Percentiles rank a stretch among this genome's conserved stretches.
These are phyloP conservation scores for Linyphia triangularis DNA, from an alignment of 2,888 invertebrate species.

Conservation along the genomic window DNA sequence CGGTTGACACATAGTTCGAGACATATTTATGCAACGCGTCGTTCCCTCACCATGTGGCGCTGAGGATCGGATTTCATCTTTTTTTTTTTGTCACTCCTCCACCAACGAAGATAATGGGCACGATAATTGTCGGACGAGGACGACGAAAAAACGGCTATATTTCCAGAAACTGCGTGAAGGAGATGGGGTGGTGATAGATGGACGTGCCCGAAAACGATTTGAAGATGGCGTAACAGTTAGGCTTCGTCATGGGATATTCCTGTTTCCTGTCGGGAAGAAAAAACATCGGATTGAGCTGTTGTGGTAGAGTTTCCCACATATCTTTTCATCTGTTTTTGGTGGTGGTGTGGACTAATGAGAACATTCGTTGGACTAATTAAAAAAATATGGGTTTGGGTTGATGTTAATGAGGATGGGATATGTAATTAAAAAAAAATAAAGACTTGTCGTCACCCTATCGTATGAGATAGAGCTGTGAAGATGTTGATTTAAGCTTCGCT, in stretches of 20 bases:
- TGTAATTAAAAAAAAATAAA: too few species aligned
- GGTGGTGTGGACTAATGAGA: not conserved
- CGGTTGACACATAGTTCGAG: constrained; percentile 61
- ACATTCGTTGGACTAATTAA: not conserved
- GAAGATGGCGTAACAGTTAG: constrained; percentile 40
- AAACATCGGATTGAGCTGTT: not conserved
- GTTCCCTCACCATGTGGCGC: constrained; percentile 63
- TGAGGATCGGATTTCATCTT: constrained; percentile 48
- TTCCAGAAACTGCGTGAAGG: not conserved
- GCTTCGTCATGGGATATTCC: constrained; percentile 27
- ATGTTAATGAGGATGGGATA: constrained; percentile 3
- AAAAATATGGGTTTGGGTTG: not conserved
- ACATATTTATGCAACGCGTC: constrained; percentile 70
- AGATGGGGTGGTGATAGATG: constrained; percentile 34
- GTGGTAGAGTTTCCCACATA: not conserved
- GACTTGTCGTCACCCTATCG: too few species aligned
- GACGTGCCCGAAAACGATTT: constrained; percentile 36
- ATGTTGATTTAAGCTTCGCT: too few species aligned
- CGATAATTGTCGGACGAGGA: not conserved
- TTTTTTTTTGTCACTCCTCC: not conserved
- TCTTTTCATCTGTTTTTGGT: not conserved
- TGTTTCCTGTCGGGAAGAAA: constrained; percentile 54
- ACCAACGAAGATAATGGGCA: not conserved
- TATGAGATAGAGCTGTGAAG: too few species aligned
- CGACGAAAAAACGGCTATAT: not conserved